These are phyloP conservation scores for Vannuccia rotundouncinata DNA, from an alignment of 2,888 invertebrate genomes.

Conservation along the genomic window DNA sequence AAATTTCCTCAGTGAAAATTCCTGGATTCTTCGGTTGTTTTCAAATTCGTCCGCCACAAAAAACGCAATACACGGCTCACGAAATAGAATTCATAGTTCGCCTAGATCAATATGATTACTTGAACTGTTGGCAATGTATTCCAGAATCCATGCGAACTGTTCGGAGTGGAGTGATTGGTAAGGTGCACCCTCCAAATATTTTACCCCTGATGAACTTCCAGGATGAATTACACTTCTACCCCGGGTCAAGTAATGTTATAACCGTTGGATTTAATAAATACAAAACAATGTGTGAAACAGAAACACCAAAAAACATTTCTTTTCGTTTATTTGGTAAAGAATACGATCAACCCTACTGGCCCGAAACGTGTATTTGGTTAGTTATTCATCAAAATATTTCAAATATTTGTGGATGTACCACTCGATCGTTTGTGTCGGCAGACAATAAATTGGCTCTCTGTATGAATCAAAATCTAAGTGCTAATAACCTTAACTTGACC, in stretches of 20 bases:
- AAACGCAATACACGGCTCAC: background rate
- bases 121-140: constrained; percentile 3
- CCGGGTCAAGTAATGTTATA: background rate
- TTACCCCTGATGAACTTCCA: background rate
- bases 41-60: background rate
- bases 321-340: background rate
- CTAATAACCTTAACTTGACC: background rate
- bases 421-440: background rate
- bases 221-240: background rate
- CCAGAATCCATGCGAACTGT: background rate
- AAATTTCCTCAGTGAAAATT: background rate
- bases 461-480: background rate
- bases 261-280: background rate
- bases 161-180: background rate
- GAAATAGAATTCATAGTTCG: background rate
- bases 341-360: background rate
- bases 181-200: background rate
- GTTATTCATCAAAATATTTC: background rate
- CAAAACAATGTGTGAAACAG: background rate
- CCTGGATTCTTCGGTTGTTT: background rate
- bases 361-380: background rate
- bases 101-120: background rate
- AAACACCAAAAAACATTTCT: background rate
- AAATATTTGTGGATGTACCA: background rate
- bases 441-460: background rate